Percentiles rank a stretch among this genome's conserved stretches.
Conservation (phyloP, 2,888 invertebrate genomes). For the Phorcus lineatus region DNA sequence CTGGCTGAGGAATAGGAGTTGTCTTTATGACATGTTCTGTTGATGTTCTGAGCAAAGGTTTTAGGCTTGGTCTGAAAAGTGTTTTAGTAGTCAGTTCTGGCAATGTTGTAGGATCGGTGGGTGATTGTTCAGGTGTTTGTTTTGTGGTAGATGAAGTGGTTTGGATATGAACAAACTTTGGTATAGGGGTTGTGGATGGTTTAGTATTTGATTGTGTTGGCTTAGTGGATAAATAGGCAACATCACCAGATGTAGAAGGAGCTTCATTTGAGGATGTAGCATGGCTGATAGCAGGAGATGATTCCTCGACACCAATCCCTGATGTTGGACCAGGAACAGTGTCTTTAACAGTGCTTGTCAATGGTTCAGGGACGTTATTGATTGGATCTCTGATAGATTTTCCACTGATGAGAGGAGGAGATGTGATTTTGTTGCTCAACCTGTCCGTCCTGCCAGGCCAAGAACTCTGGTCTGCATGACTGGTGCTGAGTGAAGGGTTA, state of each 20-base stretch:
- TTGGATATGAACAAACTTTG: conserved; percentile 15
- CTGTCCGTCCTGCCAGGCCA: neutral
- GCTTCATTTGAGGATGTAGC: too few relatives aligned
- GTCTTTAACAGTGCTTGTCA: too few relatives aligned
- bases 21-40: conserved; percentile 23
- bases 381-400: neutral
- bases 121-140: neutral
- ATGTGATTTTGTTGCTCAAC: neutral
- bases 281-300: too few relatives aligned
- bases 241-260: too few relatives aligned
- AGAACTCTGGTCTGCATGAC: conserved; percentile 1
- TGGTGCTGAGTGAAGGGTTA: neutral
- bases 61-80: neutral
- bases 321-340: too few relatives aligned
- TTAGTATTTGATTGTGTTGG: neutral
- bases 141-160: conserved; percentile 24
- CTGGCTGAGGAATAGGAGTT: conserved; percentile 3
- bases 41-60: conserved; percentile 7
- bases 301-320: too few relatives aligned
- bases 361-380: neutral
- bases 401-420: neutral
- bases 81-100: conserved; percentile 23
- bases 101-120: neutral
- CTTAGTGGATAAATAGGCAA: too few relatives aligned
- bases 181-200: conserved; percentile 10